These are phyloP conservation scores for Microcebus jonahi DNA, from an alignment of 2,113 vertebrate genomes.

Conservation along the genomic window DNA sequence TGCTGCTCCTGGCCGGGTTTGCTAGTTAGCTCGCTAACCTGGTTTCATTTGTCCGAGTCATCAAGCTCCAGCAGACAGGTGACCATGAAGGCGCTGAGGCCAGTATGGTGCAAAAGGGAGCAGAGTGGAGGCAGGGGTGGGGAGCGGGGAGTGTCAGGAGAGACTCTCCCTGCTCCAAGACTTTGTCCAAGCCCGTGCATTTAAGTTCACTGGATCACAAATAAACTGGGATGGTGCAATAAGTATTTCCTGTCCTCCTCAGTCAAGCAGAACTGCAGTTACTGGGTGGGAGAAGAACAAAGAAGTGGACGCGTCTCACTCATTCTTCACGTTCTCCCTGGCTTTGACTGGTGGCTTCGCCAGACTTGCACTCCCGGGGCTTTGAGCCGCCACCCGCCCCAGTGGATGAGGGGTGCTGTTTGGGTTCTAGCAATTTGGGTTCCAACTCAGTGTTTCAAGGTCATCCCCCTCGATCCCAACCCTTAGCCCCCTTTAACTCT, in stretches of 20 bases:
- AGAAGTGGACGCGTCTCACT: not conserved
- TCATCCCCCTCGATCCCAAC: not conserved
- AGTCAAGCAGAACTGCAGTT: accelerated
- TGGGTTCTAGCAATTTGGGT: not conserved
- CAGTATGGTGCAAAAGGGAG: not conserved
- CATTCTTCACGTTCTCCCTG: not conserved
- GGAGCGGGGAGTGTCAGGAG: not conserved
- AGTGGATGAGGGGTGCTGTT: not conserved
- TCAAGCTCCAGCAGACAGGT: not conserved
- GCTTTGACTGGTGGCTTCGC: too few species aligned
- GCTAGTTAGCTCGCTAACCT: not conserved
- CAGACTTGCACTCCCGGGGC: accelerated
- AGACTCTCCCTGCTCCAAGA: not conserved
- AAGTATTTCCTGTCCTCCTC: not conserved
- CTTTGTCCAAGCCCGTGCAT: accelerated
- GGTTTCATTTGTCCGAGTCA: not conserved
- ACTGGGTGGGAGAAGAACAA: not conserved
- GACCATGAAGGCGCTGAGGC: not conserved
- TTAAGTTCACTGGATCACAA: accelerated
- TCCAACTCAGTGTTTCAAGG: not conserved
- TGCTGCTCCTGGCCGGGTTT: too few species aligned
- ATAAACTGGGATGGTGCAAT: not conserved
- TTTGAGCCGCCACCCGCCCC: not conserved
- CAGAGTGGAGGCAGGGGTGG: not conserved
- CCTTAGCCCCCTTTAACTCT: too few species aligned